A percentile compares a stretch with the other conserved stretches of the same genome.
These are phyloP conservation scores for Dromococcyx pavoninus DNA, from an alignment of 2,797 vertebrate species.

Conservation along the genomic window DNA sequence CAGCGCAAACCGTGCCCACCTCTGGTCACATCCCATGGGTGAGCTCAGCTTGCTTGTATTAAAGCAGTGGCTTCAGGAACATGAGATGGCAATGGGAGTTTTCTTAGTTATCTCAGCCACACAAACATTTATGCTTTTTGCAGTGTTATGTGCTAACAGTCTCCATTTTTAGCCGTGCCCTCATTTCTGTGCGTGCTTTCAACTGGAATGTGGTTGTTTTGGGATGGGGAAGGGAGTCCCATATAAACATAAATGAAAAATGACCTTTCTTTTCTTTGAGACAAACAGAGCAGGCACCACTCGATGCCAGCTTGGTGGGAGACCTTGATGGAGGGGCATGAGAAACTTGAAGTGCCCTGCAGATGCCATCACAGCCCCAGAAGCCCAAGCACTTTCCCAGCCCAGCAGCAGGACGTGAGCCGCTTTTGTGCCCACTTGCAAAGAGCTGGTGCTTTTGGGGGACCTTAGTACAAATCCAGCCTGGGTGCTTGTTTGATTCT, in stretches of 20 bases:
- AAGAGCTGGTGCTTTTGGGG: neutral
- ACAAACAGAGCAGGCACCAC: neutral
- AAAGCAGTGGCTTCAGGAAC: neutral
- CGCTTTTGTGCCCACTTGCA: neutral
- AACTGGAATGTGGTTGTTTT: neutral
- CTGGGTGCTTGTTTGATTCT: neutral
- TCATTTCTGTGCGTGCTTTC: neutral
- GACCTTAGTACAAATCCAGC: neutral
- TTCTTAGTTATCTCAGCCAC: neutral
- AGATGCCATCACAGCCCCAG: neutral
- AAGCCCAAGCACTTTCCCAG: neutral
- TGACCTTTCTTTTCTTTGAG: neutral
- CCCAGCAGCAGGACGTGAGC: neutral
- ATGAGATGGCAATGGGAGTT: neutral
- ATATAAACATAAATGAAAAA: neutral
- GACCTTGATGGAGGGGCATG: neutral
- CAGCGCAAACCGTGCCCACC: neutral
- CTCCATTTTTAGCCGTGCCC: neutral
- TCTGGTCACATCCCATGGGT: neutral
- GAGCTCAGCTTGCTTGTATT: neutral
- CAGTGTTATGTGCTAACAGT: neutral
- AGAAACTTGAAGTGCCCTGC: neutral
- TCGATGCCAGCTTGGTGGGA: neutral
- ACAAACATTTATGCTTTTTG: neutral
- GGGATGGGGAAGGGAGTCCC: neutral